phyloP scores from a whole-genome alignment of 2,113 vertebrate species.

The Antennarius striatus region DNA sequence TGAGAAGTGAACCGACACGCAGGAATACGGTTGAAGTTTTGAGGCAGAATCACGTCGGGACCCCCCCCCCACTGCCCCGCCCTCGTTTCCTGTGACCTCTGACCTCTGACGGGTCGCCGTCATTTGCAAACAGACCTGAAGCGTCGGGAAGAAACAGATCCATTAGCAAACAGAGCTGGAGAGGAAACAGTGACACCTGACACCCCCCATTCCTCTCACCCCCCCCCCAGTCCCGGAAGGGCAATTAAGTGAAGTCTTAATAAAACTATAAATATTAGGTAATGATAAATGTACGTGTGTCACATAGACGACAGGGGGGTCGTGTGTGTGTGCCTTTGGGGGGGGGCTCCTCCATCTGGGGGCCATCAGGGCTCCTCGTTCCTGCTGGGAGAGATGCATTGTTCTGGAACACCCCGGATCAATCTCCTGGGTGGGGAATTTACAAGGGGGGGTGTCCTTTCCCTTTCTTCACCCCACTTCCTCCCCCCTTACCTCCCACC shows the following conservation, averaged over 20 bases:
- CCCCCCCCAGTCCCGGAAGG: not conserved
- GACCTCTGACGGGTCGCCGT: not conserved
- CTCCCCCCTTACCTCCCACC: not conserved
- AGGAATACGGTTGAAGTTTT: not conserved
- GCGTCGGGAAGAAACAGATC: not conserved
- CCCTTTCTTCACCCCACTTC: conserved; percentile 7
- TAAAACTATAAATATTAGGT: no score
- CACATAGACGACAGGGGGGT: no score
- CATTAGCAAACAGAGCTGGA: conserved; percentile 33
- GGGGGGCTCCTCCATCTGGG: not conserved
- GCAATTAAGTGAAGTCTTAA: not conserved
- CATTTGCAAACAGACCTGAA: conserved; percentile 13
- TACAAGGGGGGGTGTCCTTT: conserved; percentile 26
- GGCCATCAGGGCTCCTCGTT: conserved; percentile 33
- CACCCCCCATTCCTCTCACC: not conserved
- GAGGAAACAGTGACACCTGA: not conserved
- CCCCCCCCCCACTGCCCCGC: not conserved
- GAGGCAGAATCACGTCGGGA: not conserved
- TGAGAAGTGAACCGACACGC: not conserved
- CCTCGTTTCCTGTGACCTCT: not conserved
- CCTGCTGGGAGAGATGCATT: conserved; percentile 23
- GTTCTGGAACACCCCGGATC: conserved; percentile 52
- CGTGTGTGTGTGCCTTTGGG: not conserved
- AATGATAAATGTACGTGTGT: no score
- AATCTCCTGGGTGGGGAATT: conserved; percentile 35